Conservation (phyloP, 1,140 invertebrate genomes). For the Brachionus paranguensis region DNA sequence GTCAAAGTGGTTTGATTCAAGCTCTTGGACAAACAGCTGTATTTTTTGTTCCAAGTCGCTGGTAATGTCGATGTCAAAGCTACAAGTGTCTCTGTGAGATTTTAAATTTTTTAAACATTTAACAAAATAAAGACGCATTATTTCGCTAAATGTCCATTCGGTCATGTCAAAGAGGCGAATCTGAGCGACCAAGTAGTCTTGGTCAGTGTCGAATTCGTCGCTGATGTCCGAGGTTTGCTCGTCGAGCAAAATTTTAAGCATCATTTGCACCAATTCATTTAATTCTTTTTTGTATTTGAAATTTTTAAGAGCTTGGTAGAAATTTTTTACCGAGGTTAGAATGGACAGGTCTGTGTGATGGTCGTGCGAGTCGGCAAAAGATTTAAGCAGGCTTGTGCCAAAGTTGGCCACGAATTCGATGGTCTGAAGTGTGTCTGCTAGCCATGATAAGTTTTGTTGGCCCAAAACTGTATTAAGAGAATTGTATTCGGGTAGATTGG, state of each 20-base stretch:
- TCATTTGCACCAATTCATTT: neutral
- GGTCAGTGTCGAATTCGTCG: neutral
- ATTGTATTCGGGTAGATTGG: neutral
- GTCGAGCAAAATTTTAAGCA: neutral
- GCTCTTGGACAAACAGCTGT: neutral
- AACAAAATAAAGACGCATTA: conserved; percentile 12
- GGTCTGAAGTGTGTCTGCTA: neutral
- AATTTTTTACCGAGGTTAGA: neutral
- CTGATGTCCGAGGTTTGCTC: neutral
- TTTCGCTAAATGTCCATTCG: conserved; percentile 31
- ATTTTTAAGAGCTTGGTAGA: neutral
- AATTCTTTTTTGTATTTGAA: conserved; percentile 10
- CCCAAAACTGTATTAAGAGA: neutral
- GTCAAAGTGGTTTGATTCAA: conserved; percentile 5
- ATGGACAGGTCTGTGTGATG: neutral
- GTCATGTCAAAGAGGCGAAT: neutral
- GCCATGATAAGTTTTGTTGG: neutral
- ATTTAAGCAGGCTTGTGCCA: neutral
- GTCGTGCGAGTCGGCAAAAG: neutral
- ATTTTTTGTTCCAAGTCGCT: neutral
- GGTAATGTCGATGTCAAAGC: neutral
- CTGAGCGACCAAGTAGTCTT: neutral
- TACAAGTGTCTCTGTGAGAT: neutral
- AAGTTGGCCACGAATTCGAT: conserved; percentile 18
- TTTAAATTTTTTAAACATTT: neutral